Conservation (phyloP, 2,113 vertebrate genomes). For the Gila orcuttii region DNA sequence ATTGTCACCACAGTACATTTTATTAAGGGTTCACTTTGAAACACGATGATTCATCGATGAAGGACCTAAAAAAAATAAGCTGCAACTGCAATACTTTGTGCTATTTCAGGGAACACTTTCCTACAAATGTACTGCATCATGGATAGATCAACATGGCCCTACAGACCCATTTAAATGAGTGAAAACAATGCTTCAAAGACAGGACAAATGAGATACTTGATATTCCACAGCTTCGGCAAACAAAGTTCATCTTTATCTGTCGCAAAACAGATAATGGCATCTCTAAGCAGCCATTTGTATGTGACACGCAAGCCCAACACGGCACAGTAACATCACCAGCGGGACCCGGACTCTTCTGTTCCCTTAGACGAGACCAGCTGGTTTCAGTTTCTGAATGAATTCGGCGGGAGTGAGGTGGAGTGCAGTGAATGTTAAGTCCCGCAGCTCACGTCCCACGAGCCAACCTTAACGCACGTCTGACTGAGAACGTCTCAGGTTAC, state of each 20-base stretch:
- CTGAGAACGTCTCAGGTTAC: no score
- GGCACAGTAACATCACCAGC: constrained; percentile 34
- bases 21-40: background rate
- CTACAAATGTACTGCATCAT: background rate
- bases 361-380: background rate
- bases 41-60: background rate
- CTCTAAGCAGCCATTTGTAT: constrained; percentile 26
- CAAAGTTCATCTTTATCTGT: constrained; percentile 19
- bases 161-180: background rate
- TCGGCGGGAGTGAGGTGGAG: background rate
- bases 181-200: background rate
- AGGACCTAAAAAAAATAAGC: background rate
- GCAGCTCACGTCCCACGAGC: background rate
- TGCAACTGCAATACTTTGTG: background rate
- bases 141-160: background rate
- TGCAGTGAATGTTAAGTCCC: constrained; percentile 52
- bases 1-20: background rate
- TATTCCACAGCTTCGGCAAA: constrained; percentile 1
- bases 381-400: constrained; percentile 37
- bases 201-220: constrained; percentile 22
- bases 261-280: constrained; percentile 6
- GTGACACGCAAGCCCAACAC: background rate
- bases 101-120: background rate
- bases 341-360: background rate
- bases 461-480: background rate